These are phyloP conservation scores for Nothoprocta perdicaria DNA, from an alignment of 2,113 vertebrate genomes.

Conservation along the genomic window DNA sequence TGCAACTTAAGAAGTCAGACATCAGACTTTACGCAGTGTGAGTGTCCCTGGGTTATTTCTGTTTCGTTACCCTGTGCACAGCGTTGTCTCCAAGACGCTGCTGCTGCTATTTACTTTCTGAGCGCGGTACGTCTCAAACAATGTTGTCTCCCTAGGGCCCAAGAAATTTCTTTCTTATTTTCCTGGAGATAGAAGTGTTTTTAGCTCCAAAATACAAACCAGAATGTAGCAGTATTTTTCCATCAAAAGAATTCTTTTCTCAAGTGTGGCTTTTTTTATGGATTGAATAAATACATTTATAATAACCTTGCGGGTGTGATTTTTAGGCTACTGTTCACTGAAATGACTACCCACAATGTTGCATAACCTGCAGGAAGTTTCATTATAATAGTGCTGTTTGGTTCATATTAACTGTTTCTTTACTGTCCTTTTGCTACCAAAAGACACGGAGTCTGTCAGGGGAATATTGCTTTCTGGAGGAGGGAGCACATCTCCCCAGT, in stretches of 20 bases:
- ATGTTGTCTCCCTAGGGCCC: not conserved
- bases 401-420: not conserved
- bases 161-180: constrained; percentile 47
- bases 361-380: constrained; percentile 11
- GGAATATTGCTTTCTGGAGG: not conserved
- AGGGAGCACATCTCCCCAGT: not conserved
- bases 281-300: constrained; percentile 67
- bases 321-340: constrained; percentile 28
- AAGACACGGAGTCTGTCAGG: too few relatives aligned
- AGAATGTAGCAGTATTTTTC: constrained; percentile 56
- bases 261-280: constrained; percentile 26
- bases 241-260: constrained; percentile 34
- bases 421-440: not conserved
- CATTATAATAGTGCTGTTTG: not conserved
- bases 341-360: constrained; percentile 42
- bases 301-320: constrained; percentile 46
- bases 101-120: constrained; percentile 20
- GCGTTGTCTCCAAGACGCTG: not conserved
- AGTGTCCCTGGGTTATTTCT: constrained; percentile 1
- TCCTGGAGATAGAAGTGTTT: constrained; percentile 24
- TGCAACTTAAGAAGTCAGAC: not conserved
- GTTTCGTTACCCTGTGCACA: not conserved
- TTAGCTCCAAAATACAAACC: constrained; percentile 41
- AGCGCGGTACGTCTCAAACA: constrained; percentile 41
- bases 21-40: not conserved